Evolutionary conservation across 1,140 invertebrate genomes (phyloP), one percentile per base, ranked within the genome.

Genomic region (Aphis gossypii): DNA sequence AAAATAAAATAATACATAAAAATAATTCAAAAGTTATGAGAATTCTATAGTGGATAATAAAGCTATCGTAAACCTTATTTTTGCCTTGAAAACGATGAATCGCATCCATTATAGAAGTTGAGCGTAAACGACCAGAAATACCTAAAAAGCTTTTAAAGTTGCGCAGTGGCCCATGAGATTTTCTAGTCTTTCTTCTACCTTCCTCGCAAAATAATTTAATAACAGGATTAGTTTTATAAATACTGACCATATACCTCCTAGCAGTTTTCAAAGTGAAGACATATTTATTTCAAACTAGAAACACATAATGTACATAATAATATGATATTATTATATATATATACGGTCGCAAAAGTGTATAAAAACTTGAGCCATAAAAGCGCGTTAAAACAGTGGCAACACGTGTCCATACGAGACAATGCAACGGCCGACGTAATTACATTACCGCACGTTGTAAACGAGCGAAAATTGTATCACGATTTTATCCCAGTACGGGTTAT

Each of bases 391-490:
- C 88, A 35, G 88, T 89, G 88, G 56, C 89, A 41, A 60, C 89
- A 68, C 41, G 41, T 68, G 89, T 41, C 30, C 4, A 54, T 35
- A 76, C 23, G 56, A 68, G 41, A 90, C 54, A 90, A 90, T 60
- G 41, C 38, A 21, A n/a, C 84, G 18, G 25, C 54, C 51, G 25
- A 60, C 6, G 23, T 60, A 90, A 60, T 90, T 90, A 68, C 89
- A 68, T 44, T 68, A 68, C 25, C 23, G n/a, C 38, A 30, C 6
- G 54, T 60, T 23, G 54, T 68, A 68, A 68, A 68, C 38, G 89
- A 68, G 56, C 89, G 38, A 90, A 90, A 90, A 90, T 68, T 68
- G 89, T n/a, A 90, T 90, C 89, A 90, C 89, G 89, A 90, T 90
- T 60, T 90, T 44, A 90, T 41, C 41, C 9, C 54, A 56, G 25